Base-by-base conservation (phyloP, 2,888 invertebrate genomes). In the Eupithecia centaureata region DNA sequence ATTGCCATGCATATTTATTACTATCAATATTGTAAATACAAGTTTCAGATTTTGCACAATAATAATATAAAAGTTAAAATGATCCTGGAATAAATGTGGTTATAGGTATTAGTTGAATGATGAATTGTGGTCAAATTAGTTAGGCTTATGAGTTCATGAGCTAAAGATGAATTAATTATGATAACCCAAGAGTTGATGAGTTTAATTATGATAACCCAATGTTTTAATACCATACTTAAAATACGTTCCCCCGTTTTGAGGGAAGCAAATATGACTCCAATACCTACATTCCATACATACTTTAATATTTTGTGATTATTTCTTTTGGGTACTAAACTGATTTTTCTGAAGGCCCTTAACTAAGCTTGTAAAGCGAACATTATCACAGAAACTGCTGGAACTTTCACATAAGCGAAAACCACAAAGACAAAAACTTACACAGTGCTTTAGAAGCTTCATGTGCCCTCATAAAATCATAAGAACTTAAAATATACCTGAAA, bases 331-430 rank as follows among this genome's bases (percentile, higher is more conserved):
- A 27, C 10, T 22, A 18, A 12, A 47, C 22, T 10, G 47, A 22
- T 47, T 51, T 27, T 52, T 25, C 15, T 15, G 27, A 27, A 52
- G 52, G 15, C 7, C 47, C 22, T 22, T 7, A 10, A 51, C 25
- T 30, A 71, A 69, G 67, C 71, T 69, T 63, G 65, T 70, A 67
- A 77, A 77, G 72, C 74, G 67, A 70, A 76, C 67, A 73, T 64
- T 51, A 25, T 52, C 27, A 52, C 27, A 52, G 2, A 52, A 27
- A 75, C 66, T 73, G 73, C 65, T 74, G 72, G 74, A 15, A 56
- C 73, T 70, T 75, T 57, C 79, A 82, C 79, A 78, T 60, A 87
- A 87, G 86, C 84, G 77, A 79, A 57, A 82, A 77, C 73, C 79
- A 79, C 73, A 76, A 73, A 76, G 76, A 81, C 83, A 64, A 70